Base-by-base conservation (phyloP, 2,888 invertebrate genomes). In the Drosophila crucigera region DNA sequence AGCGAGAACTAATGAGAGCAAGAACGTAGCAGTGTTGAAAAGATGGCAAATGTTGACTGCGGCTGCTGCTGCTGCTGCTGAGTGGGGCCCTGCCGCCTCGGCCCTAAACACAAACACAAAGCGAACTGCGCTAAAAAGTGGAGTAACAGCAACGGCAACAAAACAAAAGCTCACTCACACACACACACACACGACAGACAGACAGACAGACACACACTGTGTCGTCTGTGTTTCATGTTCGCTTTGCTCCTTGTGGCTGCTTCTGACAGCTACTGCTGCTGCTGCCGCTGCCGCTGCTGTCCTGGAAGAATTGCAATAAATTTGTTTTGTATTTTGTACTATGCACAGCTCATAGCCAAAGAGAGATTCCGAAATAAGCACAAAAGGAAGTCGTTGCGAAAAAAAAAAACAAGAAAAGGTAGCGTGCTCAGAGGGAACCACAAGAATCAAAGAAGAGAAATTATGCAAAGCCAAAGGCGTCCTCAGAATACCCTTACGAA, bases 301-400 rank as follows among this genome's bases (percentile, higher is more conserved):
- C 70, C 69, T 80, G 69, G 68, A 76, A 85, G 78, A 85, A 84
- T 80, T 85, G 83, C 73, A 80, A 85, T 84, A 87, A 78, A 84
- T 78, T 83, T 83, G 70, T 71, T 67, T 72, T 78, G 68, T 76
- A 53, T 62, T 76, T 68, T 41, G 49, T 39, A 49, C 66, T 66
- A 28, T 41, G 70, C 66, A 50, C 61, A 56, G 69, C 31, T 56
- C 66, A 47, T 58, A 60, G 69, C 41, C 60, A 54, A 68, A 64
- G 61, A 60, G 72, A 60, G 75, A 76, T 69, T 73, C 67, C 72
- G 62, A 73, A 80, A 78, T 61, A 67, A 75, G 69, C 68, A 66
- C 56, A 70, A 80, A 79, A 68, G 80, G 80, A 82, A 82, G 76
- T 82, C 71, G 64, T 66, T 60, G 68, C 49, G 55, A 76, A 56